Conservation (phyloP, 30 jellyfish, hydroid and myxozoan species). For the Aurelia aurita complex sp. Pacific region DNA sequence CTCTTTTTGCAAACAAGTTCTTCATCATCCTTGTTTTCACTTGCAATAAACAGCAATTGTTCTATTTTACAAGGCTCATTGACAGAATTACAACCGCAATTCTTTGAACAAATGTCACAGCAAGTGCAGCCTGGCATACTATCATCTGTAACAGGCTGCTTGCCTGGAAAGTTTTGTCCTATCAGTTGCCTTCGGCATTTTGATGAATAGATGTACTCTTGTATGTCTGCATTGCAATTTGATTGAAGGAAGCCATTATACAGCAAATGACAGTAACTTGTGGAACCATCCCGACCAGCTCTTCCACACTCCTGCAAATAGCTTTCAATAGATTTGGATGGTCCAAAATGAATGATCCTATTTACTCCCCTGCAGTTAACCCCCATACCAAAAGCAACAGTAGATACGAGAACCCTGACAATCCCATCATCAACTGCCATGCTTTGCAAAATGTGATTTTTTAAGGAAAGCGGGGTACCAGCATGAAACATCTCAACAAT, state of each 20-base stretch:
- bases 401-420: no score
- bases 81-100: constrained; percentile 13
- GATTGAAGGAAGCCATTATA: constrained; percentile 18
- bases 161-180: background rate
- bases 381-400: no score
- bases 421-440: no score
- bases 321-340: no score
- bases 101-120: constrained; percentile 2
- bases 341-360: no score
- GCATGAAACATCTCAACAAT: no score
- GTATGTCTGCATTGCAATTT: constrained; percentile 5
- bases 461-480: no score
- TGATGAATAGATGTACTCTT: background rate
- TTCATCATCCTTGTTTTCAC: background rate
- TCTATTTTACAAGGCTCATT: background rate
- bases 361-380: no score
- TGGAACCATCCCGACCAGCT: no score
- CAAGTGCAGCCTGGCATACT: constrained; percentile 1
- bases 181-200: constrained; percentile 8
- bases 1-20: background rate
- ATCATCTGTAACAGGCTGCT: background rate
- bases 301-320: no score
- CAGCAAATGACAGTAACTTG: constrained; percentile 9
- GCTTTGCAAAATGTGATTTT: no score
- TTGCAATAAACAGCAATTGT: background rate